A percentile compares a stretch with the other conserved stretches of the same genome.
phyloP scores from a whole-genome alignment of 2,113 vertebrate genomes.

The Hydropotes inermis region DNA sequence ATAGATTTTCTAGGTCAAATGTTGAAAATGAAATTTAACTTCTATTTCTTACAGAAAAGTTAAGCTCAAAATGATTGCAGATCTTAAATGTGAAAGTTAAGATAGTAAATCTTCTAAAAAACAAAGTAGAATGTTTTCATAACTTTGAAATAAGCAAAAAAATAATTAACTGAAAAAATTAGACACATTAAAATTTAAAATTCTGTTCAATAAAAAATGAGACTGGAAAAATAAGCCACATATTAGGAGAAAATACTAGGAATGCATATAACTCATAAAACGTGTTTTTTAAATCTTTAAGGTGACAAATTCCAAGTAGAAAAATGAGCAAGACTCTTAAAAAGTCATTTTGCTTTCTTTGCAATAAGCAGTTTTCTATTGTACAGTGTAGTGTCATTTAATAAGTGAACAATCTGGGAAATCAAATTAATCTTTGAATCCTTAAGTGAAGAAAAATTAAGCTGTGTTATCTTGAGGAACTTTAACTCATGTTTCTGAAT shows the following conservation, averaged over 20 bases:
- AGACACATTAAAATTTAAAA: neutral
- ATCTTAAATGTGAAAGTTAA: neutral
- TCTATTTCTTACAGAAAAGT: neutral
- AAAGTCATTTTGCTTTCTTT: neutral
- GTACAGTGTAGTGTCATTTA: neutral
- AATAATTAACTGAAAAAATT: neutral
- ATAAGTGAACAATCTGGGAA: neutral
- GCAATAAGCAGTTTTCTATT: neutral
- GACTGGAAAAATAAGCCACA: neutral
- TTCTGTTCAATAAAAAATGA: neutral
- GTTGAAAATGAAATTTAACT: neutral
- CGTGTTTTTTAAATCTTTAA: neutral
- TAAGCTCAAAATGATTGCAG: neutral
- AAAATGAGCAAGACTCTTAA: neutral
- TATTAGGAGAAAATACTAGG: neutral
- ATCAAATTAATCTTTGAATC: neutral
- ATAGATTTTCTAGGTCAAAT: neutral
- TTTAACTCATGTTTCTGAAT: neutral
- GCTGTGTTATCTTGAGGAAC: neutral
- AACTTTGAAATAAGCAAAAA: neutral
- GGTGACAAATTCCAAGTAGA: neutral
- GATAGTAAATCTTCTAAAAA: neutral
- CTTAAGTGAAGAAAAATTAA: neutral
- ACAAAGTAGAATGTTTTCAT: neutral
- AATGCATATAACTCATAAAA: neutral